Evolutionary conservation across 1,140 invertebrate species (phyloP).

Genomic region (Zelostemma sp.): DNA sequence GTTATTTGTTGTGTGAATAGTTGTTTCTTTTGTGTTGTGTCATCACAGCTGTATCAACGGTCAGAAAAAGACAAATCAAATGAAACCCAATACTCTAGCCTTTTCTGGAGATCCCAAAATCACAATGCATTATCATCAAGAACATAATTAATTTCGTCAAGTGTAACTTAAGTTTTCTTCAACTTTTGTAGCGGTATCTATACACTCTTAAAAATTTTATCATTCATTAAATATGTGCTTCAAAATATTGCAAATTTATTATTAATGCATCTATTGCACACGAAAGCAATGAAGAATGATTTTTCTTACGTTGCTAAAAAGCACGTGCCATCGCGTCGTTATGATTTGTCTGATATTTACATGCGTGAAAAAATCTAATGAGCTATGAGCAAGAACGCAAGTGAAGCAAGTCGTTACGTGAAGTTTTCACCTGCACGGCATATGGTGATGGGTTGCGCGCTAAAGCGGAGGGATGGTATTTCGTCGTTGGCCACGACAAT

Average conservation of each 20-base stretch:
- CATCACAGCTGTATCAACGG: constrained; percentile 26
- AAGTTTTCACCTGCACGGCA: constrained; percentile 57
- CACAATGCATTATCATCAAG: neutral
- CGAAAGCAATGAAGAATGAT: no score
- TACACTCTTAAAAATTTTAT: neutral
- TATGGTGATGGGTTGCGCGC: constrained; percentile 49
- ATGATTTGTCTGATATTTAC: constrained; percentile 24
- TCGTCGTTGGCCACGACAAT: constrained; percentile 43
- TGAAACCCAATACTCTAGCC: constrained; percentile 4
- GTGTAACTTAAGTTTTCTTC: no score
- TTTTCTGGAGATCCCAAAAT: constrained; percentile 7
- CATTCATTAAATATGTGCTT: no score
- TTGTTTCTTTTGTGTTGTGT: neutral
- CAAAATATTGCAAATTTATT: no score
- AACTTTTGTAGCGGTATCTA: no score
- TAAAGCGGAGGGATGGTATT: constrained; percentile 52
- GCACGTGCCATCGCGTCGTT: constrained; percentile 21
- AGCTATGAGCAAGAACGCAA: constrained; percentile 27
- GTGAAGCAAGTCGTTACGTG: constrained; percentile 26
- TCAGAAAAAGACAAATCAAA: constrained; percentile 20
- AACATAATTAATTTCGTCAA: no score
- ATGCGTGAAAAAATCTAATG: constrained; percentile 41
- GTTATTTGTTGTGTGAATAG: neutral
- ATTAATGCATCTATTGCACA: constrained; percentile 19
- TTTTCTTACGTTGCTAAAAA: no score